Conservation (phyloP, 2,797 vertebrate genomes). For the Epinephelus awoara region DNA sequence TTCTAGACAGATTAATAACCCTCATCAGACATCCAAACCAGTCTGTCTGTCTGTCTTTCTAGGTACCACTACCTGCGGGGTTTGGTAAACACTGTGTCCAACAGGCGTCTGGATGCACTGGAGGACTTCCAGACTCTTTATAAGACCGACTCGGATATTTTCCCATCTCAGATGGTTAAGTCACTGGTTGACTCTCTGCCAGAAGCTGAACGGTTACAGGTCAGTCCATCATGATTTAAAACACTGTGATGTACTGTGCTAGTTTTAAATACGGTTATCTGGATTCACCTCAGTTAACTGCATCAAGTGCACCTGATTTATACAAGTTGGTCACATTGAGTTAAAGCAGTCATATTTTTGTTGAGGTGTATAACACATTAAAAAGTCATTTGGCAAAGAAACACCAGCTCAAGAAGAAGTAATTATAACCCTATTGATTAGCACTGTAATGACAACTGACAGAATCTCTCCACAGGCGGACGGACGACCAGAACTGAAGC, state of each 20-base stretch:
- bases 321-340: background rate
- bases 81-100: conserved; percentile 90
- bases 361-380: background rate
- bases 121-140: conserved; percentile 96
- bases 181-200: conserved; percentile 87
- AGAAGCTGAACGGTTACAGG: conserved; percentile 81
- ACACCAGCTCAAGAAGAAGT: background rate
- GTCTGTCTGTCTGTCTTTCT: conserved; percentile 42
- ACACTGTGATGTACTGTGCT: background rate
- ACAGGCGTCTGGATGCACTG: conserved; percentile 90
- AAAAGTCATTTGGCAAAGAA: background rate
- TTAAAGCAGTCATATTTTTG: background rate
- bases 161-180: conserved; percentile 92
- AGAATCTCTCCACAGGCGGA: conserved; percentile 77
- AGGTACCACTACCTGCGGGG: conserved; percentile 95
- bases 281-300: background rate
- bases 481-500: conserved; percentile 88
- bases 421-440: background rate
- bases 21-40: background rate
- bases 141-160: conserved; percentile 94
- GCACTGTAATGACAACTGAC: background rate
- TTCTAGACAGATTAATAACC: background rate
- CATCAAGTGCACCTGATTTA: background rate
- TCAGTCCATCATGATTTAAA: conserved; percentile 36
- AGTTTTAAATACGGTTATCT: background rate